phyloP scores from a whole-genome alignment of 2,888 invertebrate genomes.

The Stratiomys singularior region DNA sequence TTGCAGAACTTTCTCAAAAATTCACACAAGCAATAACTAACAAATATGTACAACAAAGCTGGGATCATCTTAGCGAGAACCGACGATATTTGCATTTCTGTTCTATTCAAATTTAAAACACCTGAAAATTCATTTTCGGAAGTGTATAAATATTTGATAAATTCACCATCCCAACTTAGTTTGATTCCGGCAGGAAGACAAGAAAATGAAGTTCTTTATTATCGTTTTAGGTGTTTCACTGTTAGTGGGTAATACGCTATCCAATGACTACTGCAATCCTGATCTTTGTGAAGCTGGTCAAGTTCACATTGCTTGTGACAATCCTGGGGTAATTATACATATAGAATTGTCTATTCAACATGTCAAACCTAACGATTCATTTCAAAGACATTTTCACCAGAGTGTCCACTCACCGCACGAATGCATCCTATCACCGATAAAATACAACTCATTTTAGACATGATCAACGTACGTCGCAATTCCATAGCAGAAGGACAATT shows the following conservation, averaged over 20 bases:
- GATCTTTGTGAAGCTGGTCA: neutral
- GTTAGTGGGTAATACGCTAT: neutral
- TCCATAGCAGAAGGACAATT: conserved; percentile 52
- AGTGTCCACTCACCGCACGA: conserved; percentile 48
- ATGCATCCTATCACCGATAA: neutral
- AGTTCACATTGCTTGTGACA: conserved; percentile 22
- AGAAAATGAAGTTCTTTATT: neutral
- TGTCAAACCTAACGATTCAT: no score
- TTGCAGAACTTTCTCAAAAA: no score
- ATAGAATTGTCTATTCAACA: no score
- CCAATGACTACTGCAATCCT: conserved; percentile 1
- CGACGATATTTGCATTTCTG: no score
- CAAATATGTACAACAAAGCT: no score
- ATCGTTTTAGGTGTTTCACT: neutral
- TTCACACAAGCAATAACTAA: no score
- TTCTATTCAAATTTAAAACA: neutral
- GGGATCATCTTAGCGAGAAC: no score
- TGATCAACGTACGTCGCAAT: conserved; percentile 53
- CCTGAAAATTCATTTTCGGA: neutral
- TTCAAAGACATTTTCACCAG: conserved; percentile 16
- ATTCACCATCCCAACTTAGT: no score
- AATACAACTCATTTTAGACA: conserved; percentile 47
- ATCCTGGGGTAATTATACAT: conserved; percentile 6
- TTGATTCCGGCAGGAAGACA: neutral
- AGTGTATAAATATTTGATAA: no score